These are phyloP conservation scores for Naso thynnoides DNA, from an alignment of 2,797 vertebrate species.

Conservation along the genomic window DNA sequence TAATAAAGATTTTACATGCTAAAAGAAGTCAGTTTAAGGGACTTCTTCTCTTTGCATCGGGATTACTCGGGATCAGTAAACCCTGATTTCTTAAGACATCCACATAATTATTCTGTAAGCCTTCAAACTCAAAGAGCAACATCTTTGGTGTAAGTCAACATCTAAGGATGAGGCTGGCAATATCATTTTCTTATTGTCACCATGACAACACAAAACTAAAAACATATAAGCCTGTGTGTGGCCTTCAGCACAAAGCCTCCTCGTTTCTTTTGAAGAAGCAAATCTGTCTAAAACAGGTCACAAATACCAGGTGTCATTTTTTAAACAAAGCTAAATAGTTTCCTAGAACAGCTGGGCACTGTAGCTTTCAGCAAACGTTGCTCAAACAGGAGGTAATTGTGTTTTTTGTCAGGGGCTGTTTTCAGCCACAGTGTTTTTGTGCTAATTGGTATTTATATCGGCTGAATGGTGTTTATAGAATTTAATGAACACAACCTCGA, in stretches of 20 bases:
- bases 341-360: not conserved
- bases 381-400: not conserved
- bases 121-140: not conserved
- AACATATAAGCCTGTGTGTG: not conserved
- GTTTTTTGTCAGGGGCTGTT: not conserved
- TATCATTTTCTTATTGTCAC: too few species aligned
- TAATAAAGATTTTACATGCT: not conserved
- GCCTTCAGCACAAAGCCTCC: not conserved
- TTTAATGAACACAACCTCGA: not conserved
- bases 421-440: not conserved
- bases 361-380: not conserved
- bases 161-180: too few species aligned
- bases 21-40: not conserved
- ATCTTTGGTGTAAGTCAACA: not conserved
- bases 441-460: not conserved
- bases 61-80: slow-evolving; percentile 7
- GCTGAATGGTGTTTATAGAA: not conserved
- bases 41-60: not conserved
- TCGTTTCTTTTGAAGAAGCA: not conserved
- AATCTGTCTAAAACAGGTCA: not conserved
- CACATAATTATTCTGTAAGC: not conserved
- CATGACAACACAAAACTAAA: too few species aligned
- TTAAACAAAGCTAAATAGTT: not conserved
- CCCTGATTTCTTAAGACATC: not conserved
- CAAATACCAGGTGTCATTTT: not conserved